Percentiles rank a stretch among this genome's conserved stretches.
These are phyloP conservation scores for Anneissia japonica DNA, from an alignment of 35 echinoderm and acorn worm genomes.

Conservation along the genomic window DNA sequence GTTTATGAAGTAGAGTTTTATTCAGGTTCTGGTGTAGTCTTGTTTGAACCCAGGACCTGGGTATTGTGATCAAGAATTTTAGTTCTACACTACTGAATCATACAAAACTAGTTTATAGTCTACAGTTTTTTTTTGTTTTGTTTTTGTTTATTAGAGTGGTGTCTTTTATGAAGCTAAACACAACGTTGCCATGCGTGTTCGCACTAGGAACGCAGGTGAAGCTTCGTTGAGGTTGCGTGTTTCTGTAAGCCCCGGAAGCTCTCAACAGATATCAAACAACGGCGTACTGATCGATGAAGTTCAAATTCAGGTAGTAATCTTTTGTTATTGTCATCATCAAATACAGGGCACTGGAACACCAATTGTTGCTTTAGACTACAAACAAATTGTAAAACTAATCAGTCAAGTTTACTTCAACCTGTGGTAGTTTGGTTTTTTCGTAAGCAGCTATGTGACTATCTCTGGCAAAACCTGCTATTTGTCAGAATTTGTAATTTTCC, in stretches of 20 bases:
- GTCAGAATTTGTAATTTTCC: neutral
- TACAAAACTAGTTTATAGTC: no score
- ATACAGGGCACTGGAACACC: neutral
- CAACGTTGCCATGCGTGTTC: conserved; percentile 72
- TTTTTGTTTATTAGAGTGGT: conserved; percentile 55
- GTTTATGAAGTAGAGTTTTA: no score
- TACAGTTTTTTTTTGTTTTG: no score
- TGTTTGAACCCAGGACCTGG: no score
- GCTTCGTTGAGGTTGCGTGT: conserved; percentile 64
- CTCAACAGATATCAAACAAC: conserved; percentile 49
- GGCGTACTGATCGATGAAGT: conserved; percentile 76
- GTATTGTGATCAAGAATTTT: no score
- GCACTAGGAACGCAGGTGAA: conserved; percentile 73
- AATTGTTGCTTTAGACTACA: no score
- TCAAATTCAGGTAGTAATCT: conserved; percentile 58
- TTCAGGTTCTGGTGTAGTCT: no score
- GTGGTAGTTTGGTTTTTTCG: neutral
- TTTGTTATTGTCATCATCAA: neutral
- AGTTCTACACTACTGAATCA: no score
- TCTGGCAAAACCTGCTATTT: neutral
- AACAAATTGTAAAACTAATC: no score
- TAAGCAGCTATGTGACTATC: neutral
- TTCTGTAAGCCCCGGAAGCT: conserved; percentile 9
- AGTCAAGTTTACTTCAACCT: neutral
- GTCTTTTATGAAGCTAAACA: conserved; percentile 51